Evolutionary conservation across 92 coral and sea anemone genomes (phyloP), one percentile per base, ranked within the genome.

Genomic region (Plumapathes pennacea): DNA sequence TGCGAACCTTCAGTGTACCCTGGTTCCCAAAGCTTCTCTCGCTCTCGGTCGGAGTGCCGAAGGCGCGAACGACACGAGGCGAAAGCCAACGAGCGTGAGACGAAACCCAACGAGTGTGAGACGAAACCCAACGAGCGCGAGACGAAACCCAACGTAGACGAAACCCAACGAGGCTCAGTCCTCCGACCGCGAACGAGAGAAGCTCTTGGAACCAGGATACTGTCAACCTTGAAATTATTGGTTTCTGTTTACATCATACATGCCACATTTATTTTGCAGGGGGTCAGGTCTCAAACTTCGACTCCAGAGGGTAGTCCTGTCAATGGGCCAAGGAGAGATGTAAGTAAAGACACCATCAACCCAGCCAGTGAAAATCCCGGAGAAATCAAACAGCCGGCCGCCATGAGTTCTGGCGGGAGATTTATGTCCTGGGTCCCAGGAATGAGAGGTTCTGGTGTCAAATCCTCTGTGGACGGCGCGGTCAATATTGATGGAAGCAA

Each of bases 341-440:
- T 40, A 11, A 54, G 57, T 26, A 58, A 69, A 33, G 61, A 51
- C 10, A 67, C 0, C 0, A 43, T 57, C 44, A 19, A 50, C 9
- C 44, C 71, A 1, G 32, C 40, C 9, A 57, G 45, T 33, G 49
- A 67, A 46, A 51, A 48, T 28, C 64, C 39, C 33, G 67, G 77
- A 5, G 72, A 76, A 4, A 86, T 67, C 10, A 79, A 79, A 53
- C 66, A 74, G 29, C 82, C 82, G 3, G 83, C 63, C 1, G 18
- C 82, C 47, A 28, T 60, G 54, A 38, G 29, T 13, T 70, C 67
- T 54, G 55, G 76, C 63, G 86, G 89, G 23, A 90, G 97, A 25
- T 72, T 91, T 10, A 83, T 84, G 92, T 91, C 97, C 14, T 91
- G 97, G 97, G 65, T 91, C 37, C 85, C 97, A 8, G 82, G 97